Conservation (phyloP, 2,888 invertebrate species). For the Clivina fossor region DNA sequence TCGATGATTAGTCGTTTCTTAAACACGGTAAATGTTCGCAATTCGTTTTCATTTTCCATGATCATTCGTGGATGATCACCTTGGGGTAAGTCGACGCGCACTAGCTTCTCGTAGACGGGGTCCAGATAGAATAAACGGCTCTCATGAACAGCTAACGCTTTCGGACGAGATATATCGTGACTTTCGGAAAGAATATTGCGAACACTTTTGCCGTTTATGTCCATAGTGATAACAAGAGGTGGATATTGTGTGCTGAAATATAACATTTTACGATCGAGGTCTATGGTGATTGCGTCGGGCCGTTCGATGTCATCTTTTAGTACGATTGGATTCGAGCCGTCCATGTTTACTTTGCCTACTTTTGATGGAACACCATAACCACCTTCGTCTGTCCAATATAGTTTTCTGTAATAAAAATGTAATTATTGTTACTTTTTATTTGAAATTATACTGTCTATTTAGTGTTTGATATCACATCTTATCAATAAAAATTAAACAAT, state of each 20-base stretch:
- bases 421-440: too few relatives aligned
- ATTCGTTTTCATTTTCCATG: slow-evolving; percentile 82
- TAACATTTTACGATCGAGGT: slow-evolving; percentile 72
- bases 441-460: slow-evolving; percentile 10
- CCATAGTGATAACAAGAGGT: slow-evolving; percentile 69
- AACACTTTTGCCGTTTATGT: slow-evolving; percentile 70
- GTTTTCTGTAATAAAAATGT: slow-evolving; percentile 53
- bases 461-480: slow-evolving; percentile 4
- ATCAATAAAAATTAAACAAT: slow-evolving; percentile 13
- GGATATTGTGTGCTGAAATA: slow-evolving; percentile 87
- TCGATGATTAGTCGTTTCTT: slow-evolving; percentile 78
- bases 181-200: slow-evolving; percentile 67
- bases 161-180: slow-evolving; percentile 75
- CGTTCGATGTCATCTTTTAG: slow-evolving; percentile 70
- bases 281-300: slow-evolving; percentile 85
- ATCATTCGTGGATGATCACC: slow-evolving; percentile 76
- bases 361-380: slow-evolving; percentile 87
- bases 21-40: slow-evolving; percentile 85
- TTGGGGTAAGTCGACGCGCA: slow-evolving; percentile 77
- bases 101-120: slow-evolving; percentile 85
- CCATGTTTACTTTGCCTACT: slow-evolving; percentile 90
- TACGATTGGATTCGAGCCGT: slow-evolving; percentile 78
- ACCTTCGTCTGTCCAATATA: slow-evolving; percentile 97
- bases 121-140: slow-evolving; percentile 85
- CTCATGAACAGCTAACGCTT: slow-evolving; percentile 79